Evolutionary conservation across 1,140 invertebrate genomes (phyloP), one percentile per base, ranked within the genome.

Genomic region (Bombus polaris): DNA sequence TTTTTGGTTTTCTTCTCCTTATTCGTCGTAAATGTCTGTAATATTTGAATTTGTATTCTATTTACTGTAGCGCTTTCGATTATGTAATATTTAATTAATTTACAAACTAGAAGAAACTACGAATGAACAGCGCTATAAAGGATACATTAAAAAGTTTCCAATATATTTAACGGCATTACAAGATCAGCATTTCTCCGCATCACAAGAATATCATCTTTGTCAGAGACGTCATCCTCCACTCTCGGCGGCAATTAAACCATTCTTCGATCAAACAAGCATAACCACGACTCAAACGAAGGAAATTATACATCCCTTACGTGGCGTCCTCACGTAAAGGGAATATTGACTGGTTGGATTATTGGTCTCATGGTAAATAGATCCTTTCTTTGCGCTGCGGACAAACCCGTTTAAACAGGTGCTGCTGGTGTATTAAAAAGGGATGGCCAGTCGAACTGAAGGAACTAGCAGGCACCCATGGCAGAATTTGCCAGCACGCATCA

Each of bases 261-360:
- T 15, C 32, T 32, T 8, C 15, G 32, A 35, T 35, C 32, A 68
- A 68, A 68, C 65, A 22, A 66, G 13, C 65, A 13, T 66, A 66
- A 32, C 65, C n/a, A 22, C 65, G 32, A 32, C 18, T n/a, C 15
- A 73, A 73, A 73, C 42, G n/a, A 80, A 57, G 70, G 76, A 75
- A 85, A 74, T 70, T 62, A 70, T 70, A 70, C 66, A 39, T 70
- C 22, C 66, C 66, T 39, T 37, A 70, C 66, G 66, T 70, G 53
- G n/a, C 39, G 22, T 59, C 57, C n/a, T 79, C 32, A 83, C 70
- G 65, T 78, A 73, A 37, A 32, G 28, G 53, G 87, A 83, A 87
- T 72, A 84, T 80, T 53, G 53, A 84, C 70, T 37, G 18, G n/a
- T 3, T 74, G 57, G 70, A 79, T 83, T 82, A 86, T 88, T 59